Evolutionary conservation across 35 echinoderm and acorn worm genomes (phyloP).

Genomic region (Acanthaster planci): DNA sequence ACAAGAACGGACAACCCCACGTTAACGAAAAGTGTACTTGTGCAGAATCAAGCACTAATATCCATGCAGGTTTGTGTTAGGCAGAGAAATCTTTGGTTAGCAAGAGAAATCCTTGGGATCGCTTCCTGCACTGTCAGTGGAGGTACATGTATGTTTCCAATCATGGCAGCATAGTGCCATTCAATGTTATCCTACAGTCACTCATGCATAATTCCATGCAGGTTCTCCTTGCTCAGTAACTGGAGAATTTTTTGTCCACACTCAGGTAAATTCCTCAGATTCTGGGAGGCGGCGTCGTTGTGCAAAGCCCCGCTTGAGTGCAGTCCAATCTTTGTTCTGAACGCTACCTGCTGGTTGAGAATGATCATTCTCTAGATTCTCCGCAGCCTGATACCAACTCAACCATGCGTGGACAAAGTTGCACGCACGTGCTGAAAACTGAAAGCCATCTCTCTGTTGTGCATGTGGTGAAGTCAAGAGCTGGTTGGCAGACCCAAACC

Average conservation of each 20-base stretch:
- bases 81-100: neutral
- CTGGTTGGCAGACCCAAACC: neutral
- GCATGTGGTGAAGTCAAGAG: neutral
- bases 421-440: too few relatives aligned
- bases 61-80: neutral
- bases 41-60: neutral
- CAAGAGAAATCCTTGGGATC: neutral
- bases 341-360: neutral
- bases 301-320: neutral
- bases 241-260: neutral
- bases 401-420: too few relatives aligned
- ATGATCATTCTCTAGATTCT: neutral
- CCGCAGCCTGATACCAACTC: too few relatives aligned
- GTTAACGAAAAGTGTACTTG: neutral
- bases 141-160: constrained; percentile 19
- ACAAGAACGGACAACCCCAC: neutral
- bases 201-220: neutral
- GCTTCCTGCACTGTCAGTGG: neutral
- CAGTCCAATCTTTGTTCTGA: neutral
- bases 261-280: neutral
- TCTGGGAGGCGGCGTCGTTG: neutral
- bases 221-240: neutral
- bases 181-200: neutral
- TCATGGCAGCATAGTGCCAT: neutral
- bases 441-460: neutral